These are phyloP conservation scores for Serilophus lunatus DNA, from an alignment of 2,113 vertebrate genomes.

Conservation along the genomic window DNA sequence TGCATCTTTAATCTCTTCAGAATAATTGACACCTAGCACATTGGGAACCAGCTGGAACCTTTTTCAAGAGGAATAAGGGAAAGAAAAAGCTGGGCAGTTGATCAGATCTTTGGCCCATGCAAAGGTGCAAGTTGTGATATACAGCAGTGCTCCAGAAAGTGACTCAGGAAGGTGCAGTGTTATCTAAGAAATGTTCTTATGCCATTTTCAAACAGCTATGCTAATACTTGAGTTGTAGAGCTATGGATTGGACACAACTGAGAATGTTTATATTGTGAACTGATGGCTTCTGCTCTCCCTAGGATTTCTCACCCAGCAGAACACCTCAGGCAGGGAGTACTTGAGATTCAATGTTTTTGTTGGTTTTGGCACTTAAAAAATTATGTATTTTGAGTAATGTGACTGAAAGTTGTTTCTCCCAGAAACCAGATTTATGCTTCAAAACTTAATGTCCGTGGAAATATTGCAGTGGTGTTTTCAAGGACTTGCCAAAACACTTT, in stretches of 20 bases:
- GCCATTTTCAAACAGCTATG: background rate
- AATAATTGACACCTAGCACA: background rate
- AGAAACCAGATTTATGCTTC: background rate
- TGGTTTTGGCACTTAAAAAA: background rate
- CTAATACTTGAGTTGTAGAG: background rate
- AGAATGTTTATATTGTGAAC: background rate
- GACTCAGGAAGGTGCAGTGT: background rate
- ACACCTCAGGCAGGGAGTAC: background rate
- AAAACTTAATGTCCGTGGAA: background rate
- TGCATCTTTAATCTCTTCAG: background rate
- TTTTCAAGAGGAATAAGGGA: background rate
- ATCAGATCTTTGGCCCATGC: background rate
- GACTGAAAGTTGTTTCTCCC: background rate
- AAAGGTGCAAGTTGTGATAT: background rate
- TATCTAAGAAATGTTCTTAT: background rate
- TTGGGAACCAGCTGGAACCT: background rate
- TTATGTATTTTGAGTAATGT: background rate
- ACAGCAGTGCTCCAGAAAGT: background rate
- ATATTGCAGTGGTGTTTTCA: background rate
- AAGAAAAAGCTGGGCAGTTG: background rate
- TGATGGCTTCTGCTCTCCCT: background rate
- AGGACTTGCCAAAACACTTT: background rate
- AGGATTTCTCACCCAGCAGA: background rate
- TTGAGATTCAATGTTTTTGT: background rate
- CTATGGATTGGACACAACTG: background rate